A percentile compares a stretch with the other conserved stretches of the same genome.
These are phyloP conservation scores for Phaethornis superciliosus DNA, from an alignment of 2,113 vertebrate species.

Conservation along the genomic window DNA sequence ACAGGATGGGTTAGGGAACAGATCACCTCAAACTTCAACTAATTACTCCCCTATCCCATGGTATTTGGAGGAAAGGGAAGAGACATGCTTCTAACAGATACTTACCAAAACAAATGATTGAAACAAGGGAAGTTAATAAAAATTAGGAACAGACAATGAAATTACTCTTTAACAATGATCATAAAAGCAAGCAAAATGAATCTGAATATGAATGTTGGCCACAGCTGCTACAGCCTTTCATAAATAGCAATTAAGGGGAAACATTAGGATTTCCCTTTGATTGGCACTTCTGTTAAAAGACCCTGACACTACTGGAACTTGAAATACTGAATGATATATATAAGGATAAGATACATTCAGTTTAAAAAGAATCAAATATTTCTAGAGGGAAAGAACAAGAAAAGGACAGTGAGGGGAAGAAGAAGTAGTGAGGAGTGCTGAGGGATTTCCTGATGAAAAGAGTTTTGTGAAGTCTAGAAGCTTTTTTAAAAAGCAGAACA, in stretches of 20 bases:
- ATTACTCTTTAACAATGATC: constrained; percentile 38
- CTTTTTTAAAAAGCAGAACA: background rate
- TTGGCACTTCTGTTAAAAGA: background rate
- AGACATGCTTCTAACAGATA: constrained; percentile 47
- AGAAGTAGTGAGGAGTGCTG: background rate
- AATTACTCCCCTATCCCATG: background rate
- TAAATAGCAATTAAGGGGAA: background rate
- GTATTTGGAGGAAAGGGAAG: background rate
- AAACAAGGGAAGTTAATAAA: constrained; percentile 60
- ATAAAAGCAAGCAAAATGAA: constrained; percentile 60
- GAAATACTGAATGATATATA: background rate
- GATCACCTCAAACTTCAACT: constrained; percentile 67
- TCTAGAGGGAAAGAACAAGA: background rate
- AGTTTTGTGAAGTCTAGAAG: background rate
- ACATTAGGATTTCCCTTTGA: background rate
- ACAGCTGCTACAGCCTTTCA: constrained; percentile 33
- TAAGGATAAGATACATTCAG: background rate
- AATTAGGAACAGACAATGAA: constrained; percentile 62
- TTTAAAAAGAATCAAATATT: background rate
- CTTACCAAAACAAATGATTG: constrained; percentile 69
- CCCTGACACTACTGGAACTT: background rate
- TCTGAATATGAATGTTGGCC: constrained; percentile 25
- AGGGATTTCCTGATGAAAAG: background rate
- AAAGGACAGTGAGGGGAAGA: background rate
- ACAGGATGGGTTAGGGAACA: constrained; percentile 79